Evolutionary conservation across 2,113 vertebrate genomes (phyloP).

Genomic region (Urocitellus parryii): DNA sequence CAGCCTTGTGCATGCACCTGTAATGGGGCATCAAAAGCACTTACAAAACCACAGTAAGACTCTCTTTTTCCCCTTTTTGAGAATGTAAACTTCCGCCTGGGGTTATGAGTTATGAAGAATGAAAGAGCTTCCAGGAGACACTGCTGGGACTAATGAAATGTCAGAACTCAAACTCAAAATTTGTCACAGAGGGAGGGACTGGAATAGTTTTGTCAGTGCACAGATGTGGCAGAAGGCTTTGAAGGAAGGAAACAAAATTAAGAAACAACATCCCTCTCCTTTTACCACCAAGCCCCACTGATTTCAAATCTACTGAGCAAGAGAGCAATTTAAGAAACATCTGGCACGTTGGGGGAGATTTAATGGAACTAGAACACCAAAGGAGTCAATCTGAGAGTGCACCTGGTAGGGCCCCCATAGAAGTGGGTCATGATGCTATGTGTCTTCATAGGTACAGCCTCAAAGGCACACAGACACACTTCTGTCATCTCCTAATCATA

Average conservation of each 20-base stretch:
- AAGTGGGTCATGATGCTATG: conserved; percentile 68
- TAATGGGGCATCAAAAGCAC: conserved; percentile 75
- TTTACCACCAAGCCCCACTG: conserved; percentile 76
- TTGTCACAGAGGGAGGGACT: conserved; percentile 70
- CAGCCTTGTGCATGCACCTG: conserved; percentile 70
- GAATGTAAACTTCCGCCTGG: conserved; percentile 78
- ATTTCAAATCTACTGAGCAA: conserved; percentile 82
- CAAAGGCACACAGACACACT: not conserved
- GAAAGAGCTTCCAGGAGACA: conserved; percentile 84
- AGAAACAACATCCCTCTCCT: conserved; percentile 53
- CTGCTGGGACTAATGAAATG: conserved; percentile 83
- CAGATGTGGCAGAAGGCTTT: conserved; percentile 80
- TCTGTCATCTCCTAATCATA: fast-evolving
- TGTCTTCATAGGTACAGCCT: not conserved
- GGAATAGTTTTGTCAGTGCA: conserved; percentile 76
- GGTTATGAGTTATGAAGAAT: conserved; percentile 61
- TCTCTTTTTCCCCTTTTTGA: not conserved
- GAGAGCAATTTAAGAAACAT: conserved; percentile 83
- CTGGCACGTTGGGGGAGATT: conserved; percentile 77
- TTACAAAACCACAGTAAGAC: not conserved
- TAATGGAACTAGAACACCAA: conserved; percentile 40
- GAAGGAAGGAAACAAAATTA: conserved; percentile 72
- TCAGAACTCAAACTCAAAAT: conserved; percentile 83
- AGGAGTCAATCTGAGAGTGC: conserved; percentile 52
- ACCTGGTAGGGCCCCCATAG: conserved; percentile 59